Base-by-base conservation (phyloP, 1,140 invertebrate genomes). In the Drosophila repleta region DNA sequence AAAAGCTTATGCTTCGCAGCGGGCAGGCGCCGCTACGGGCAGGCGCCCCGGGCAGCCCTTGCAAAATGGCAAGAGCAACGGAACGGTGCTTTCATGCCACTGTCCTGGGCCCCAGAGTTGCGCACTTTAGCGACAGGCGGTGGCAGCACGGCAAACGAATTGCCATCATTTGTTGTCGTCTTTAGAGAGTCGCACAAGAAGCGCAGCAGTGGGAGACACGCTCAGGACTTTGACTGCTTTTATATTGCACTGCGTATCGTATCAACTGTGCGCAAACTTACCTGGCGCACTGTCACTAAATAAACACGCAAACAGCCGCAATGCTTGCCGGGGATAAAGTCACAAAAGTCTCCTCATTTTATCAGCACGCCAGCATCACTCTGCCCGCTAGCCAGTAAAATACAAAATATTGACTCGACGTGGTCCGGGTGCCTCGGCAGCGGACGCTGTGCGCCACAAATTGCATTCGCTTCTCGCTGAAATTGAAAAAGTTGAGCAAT, bases 71-170 rank as follows among this genome's bases (percentile, higher is more conserved):
- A 3, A 58, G n/a, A n/a, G n/a, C n/a, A n/a, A 6, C n/a, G n/a
- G 8, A 20, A 0, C 13, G 3, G 26, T 7, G 26, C 2, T 13
- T 35, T 35, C 11, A 11, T 11, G 32, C 32, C 32, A 35, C 20
- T 35, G 20, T 32, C 18, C 35, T 32, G 32, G 48, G 29, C 18
- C 37, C 61, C 46, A 58, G 53, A 74, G 82, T 76, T 87, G 82
- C 70, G 74, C 82, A 75, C 66, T 85, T 76, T 71, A 65, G 67
- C 64, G 78, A 78, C 70, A 75, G 82, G 67, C 75, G 76, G 67
- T 73, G 87, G 82, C 82, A 57, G 71, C 74, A 68, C 55, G 56
- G 63, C 74, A 76, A 85, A 85, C 74, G 82, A 88, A 85, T 85
- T 85, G 82, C 78, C 82, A 66, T 82, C 71, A 75, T 85, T 85